Conservation (phyloP, 1,140 invertebrate species). For the Neodiprion lecontei region DNA sequence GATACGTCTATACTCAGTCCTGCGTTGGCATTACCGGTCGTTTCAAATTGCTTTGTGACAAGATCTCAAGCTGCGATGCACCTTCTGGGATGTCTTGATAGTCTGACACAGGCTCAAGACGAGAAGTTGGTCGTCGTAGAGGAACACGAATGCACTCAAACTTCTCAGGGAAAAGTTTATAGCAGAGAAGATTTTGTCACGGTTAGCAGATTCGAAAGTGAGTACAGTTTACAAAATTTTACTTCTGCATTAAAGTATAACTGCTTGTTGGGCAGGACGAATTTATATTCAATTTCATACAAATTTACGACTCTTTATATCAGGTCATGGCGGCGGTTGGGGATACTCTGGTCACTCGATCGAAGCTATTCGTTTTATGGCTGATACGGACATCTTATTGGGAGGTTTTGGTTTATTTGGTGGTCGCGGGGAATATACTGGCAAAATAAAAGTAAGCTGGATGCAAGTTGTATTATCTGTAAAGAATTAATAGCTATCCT, state of each 20-base stretch:
- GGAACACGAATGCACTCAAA: constrained; percentile 61
- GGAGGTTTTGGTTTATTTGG: constrained; percentile 96
- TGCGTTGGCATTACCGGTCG: constrained; percentile 81
- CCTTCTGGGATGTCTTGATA: constrained; percentile 88
- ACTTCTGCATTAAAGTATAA: not conserved
- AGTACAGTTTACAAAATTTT: constrained; percentile 35
- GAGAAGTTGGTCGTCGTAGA: constrained; percentile 67
- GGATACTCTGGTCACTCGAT: constrained; percentile 96
- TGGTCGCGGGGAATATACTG: constrained; percentile 95
- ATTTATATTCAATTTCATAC: constrained; percentile 21
- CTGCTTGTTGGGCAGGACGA: not conserved
- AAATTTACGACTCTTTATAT: constrained; percentile 11
- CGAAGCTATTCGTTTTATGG: constrained; percentile 92
- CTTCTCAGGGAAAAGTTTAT: constrained; percentile 64
- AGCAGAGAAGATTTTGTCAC: constrained; percentile 82
- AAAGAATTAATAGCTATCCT: constrained; percentile 12
- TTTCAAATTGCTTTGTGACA: constrained; percentile 74
- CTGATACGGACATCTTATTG: constrained; percentile 90
- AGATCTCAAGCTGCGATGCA: constrained; percentile 87
- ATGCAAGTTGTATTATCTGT: not conserved
- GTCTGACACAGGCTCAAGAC: constrained; percentile 82
- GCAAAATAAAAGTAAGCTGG: constrained; percentile 80
- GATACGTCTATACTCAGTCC: constrained; percentile 72
- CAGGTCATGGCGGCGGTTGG: constrained; percentile 94
- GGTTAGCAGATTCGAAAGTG: constrained; percentile 92